A percentile compares a stretch with the other conserved stretches of the same genome.
Conservation (phyloP, 2,888 invertebrate genomes). For the Ochropleura plecta region DNA sequence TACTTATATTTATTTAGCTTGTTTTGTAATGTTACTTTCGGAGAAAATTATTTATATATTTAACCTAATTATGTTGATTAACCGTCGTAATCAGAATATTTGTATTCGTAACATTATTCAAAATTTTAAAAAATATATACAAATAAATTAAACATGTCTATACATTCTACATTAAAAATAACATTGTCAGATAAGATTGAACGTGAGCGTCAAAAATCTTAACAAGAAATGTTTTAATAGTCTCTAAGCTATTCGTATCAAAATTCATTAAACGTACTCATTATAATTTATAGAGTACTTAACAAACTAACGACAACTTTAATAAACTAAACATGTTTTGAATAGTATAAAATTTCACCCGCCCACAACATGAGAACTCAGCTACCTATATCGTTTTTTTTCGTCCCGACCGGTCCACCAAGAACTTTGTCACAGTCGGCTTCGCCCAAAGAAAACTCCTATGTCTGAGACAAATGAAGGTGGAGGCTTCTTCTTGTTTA, state of each 20-base stretch:
- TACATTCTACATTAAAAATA: conserved; percentile 16
- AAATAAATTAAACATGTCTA: conserved; percentile 2
- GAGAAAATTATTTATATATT: conserved; percentile 5
- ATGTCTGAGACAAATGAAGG: conserved; percentile 34
- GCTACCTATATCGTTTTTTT: conserved; percentile 73
- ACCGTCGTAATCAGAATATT: conserved; percentile 4
- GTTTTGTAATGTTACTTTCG: not conserved
- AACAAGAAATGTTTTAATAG: conserved; percentile 54
- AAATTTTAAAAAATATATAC: not conserved
- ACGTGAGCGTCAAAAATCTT: conserved; percentile 55
- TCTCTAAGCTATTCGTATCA: conserved; percentile 45
- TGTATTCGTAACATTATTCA: conserved; percentile 5
- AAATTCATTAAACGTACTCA: conserved; percentile 58
- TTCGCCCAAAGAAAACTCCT: conserved; percentile 28
- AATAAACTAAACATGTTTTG: conserved; percentile 68
- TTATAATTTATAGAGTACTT: conserved; percentile 62
- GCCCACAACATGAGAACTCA: conserved; percentile 76
- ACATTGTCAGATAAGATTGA: conserved; percentile 19
- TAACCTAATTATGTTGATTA: conserved; percentile 2
- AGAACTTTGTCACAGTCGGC: conserved; percentile 78
- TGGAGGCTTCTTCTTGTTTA: conserved; percentile 41
- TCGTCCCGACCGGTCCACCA: conserved; percentile 75
- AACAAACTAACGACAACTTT: conserved; percentile 60
- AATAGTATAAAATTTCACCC: conserved; percentile 75
- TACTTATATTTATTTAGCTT: not conserved